phyloP scores from a whole-genome alignment of 2,888 invertebrate species.

The Heteromyza rotundicornis region DNA sequence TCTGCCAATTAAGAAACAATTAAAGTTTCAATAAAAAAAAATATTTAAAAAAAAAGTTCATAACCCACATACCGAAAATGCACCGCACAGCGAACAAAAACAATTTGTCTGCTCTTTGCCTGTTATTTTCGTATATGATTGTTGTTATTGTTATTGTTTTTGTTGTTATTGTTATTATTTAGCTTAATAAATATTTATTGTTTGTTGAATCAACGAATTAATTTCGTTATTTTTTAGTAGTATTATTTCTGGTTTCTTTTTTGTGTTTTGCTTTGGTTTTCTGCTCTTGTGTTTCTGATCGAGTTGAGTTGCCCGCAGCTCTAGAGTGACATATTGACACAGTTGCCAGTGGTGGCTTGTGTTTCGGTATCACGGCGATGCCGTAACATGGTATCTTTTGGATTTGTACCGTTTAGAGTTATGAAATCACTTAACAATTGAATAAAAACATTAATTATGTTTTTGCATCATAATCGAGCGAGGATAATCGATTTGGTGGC shows the following conservation, averaged over 20 bases:
- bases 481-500: no score
- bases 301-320: not conserved
- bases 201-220: constrained; percentile 7
- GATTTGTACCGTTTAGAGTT: no score
- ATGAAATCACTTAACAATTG: no score
- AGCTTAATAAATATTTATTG: constrained; percentile 13
- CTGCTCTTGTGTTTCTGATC: not conserved
- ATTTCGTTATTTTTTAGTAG: not conserved
- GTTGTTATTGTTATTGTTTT: not conserved
- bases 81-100: not conserved
- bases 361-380: no score
- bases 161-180: not conserved
- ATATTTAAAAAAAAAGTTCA: not conserved
- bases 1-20: no score
- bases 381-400: no score
- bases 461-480: no score
- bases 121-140: not conserved
- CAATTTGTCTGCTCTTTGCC: not conserved
- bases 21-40: not conserved
- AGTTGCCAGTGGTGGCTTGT: not conserved
- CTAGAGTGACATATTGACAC: not conserved
- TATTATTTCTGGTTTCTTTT: not conserved
- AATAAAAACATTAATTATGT: no score
- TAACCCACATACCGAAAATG: not conserved
- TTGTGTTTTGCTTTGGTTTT: not conserved